Evolutionary conservation across 2,888 invertebrate species (phyloP), one percentile per base, ranked within the genome.

Genomic region (Synanthedon myopaeformis): DNA sequence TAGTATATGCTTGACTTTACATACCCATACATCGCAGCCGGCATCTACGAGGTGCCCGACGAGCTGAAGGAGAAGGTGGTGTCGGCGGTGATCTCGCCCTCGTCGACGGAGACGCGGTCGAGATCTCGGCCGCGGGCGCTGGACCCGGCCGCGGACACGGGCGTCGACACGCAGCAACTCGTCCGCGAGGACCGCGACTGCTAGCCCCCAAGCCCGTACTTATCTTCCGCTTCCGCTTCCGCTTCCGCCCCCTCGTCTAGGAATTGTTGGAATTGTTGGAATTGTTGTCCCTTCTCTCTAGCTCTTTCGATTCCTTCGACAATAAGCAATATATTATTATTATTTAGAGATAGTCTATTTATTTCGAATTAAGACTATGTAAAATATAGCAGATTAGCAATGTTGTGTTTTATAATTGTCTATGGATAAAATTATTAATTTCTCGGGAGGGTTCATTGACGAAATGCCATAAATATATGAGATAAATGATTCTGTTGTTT

Each of bases 91-190:
- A 89, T 95, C 61, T 92, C 94, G 48, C 95, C 96, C 49, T 92
- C 92, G 63, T 94, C 94, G 62, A 94, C 93, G 66, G 90, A 94
- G 65, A 94, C 94, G 64, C 94, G 95, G 71, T 91, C 74, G 86
- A 93, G 63, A 91, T 92, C 74, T 63, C 89, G 93, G 78, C 94
- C 92, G 76, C 91, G 92, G 63, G 93, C 94, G 75, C 89, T 96
- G 57, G 95, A 96, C 84, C 96, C 96, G 3, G 91, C 92, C 53
- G 91, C 92, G 56, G 96, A 97, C 80, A 94, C 95, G 55, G 96
- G 96, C 76, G 95, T 94, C 79, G 97, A 97, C 85, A 97, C 97
- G 51, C 95, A 95, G 80, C 92, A 93, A 77, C 90, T 97, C 63
- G 96, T 97, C 63, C 93, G 93, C 79, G 96, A 96, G 89, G 96